Percentiles rank a stretch among this genome's conserved stretches.
phyloP scores from a whole-genome alignment of 2,797 vertebrate genomes.

The Perdix hodgsoniae region DNA sequence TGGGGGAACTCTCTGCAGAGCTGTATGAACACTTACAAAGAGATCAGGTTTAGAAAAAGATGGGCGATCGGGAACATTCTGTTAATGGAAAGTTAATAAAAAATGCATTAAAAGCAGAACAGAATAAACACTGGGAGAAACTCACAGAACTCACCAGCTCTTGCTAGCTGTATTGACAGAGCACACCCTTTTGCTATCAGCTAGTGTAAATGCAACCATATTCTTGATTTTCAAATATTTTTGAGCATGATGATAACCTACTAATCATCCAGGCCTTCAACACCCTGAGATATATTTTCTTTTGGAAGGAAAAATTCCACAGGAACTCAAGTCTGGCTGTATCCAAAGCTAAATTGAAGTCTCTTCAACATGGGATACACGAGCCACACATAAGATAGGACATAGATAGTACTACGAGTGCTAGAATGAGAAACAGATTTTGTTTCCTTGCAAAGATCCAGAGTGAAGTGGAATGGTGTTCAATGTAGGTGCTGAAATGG shows the following conservation, averaged over 20 bases:
- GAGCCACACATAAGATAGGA: accelerated
- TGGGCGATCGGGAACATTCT: background rate
- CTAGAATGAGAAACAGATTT: background rate
- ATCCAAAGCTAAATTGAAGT: background rate
- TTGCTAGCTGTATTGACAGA: background rate
- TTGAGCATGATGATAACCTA: background rate
- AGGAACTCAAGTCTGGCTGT: background rate
- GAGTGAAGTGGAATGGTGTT: background rate
- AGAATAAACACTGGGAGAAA: background rate
- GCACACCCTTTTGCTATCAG: background rate
- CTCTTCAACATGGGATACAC: accelerated
- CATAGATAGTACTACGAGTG: background rate
- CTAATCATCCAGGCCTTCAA: background rate
- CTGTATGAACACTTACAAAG: background rate
- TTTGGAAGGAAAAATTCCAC: background rate
- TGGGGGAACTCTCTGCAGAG: background rate
- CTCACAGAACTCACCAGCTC: background rate
- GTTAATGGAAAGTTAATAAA: background rate
- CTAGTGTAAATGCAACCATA: background rate
- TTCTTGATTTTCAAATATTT: background rate
- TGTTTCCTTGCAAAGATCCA: background rate
- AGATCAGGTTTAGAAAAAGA: background rate
- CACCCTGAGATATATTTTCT: background rate
- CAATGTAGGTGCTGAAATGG: background rate
- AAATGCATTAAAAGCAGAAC: slow-evolving; percentile 6